Conservation (phyloP, 1,140 invertebrate genomes). For the Brevipalpus yothersi region DNA sequence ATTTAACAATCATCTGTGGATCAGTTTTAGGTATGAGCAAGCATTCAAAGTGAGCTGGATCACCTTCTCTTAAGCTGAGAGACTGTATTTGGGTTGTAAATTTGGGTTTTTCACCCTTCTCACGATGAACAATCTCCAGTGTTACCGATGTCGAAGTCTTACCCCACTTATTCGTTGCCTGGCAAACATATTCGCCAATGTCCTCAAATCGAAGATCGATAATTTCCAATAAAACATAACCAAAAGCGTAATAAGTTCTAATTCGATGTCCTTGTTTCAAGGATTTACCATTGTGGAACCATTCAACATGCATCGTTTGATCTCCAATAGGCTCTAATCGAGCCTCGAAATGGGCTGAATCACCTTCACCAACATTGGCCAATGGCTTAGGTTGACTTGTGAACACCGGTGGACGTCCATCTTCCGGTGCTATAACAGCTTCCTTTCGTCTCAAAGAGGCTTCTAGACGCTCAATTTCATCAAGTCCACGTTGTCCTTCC, state of each 20-base stretch:
- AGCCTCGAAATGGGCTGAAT: conserved; percentile 76
- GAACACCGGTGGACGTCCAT: conserved; percentile 29
- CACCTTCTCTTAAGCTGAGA: conserved; percentile 79
- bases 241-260: conserved; percentile 77
- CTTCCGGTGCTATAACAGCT: conserved; percentile 41
- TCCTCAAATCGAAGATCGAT: conserved; percentile 46
- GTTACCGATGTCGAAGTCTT: conserved; percentile 51
- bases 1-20: conserved; percentile 66
- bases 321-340: conserved; percentile 82
- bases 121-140: conserved; percentile 30
- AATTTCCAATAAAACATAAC: conserved; percentile 83
- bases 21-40: conserved; percentile 67
- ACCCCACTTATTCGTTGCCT: conserved; percentile 14
- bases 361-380: conserved; percentile 48
- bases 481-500: conserved; percentile 66
- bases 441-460: background rate
- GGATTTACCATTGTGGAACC: conserved; percentile 31
- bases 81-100: conserved; percentile 60
- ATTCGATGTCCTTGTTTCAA: conserved; percentile 45
- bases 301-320: conserved; percentile 78
- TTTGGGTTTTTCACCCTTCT: conserved; percentile 60
- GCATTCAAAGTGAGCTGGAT: conserved; percentile 37
- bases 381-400: conserved; percentile 39
- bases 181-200: conserved; percentile 53
- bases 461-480: conserved; percentile 20